These are phyloP conservation scores for Junco hyemalis DNA, from an alignment of 2,113 vertebrate genomes.

Conservation along the genomic window DNA sequence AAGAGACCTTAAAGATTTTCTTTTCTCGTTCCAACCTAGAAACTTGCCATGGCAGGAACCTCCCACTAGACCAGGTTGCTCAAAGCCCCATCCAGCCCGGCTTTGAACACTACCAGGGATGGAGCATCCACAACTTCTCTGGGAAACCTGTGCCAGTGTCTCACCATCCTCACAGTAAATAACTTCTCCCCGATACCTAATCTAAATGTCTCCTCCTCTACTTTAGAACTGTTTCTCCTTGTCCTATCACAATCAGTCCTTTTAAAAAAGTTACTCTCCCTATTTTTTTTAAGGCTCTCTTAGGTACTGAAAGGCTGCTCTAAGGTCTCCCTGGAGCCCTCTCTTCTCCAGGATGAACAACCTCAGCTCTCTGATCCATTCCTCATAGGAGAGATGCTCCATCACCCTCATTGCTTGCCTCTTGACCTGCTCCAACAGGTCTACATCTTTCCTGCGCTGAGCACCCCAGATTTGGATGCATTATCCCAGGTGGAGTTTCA, in stretches of 20 bases:
- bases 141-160: background rate
- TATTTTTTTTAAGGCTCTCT: background rate
- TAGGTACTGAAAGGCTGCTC: background rate
- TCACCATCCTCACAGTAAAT: background rate
- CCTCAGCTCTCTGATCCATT: background rate
- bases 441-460: background rate
- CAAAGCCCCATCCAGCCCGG: background rate
- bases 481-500: background rate
- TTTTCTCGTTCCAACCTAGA: background rate
- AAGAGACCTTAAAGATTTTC: background rate
- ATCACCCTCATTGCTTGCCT: background rate
- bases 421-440: background rate
- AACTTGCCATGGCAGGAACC: background rate
- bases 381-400: background rate
- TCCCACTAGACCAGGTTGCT: background rate
- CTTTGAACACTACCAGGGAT: background rate
- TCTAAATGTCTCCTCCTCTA: background rate
- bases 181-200: background rate
- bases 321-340: background rate
- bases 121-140: background rate
- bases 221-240: background rate
- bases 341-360: background rate
- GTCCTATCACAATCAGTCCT: background rate
- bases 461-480: background rate
- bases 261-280: background rate